Percentiles rank a stretch among this genome's conserved stretches.
Evolutionary conservation across 2,888 invertebrate genomes (phyloP).

Genomic region (Eucera pruinosa): DNA sequence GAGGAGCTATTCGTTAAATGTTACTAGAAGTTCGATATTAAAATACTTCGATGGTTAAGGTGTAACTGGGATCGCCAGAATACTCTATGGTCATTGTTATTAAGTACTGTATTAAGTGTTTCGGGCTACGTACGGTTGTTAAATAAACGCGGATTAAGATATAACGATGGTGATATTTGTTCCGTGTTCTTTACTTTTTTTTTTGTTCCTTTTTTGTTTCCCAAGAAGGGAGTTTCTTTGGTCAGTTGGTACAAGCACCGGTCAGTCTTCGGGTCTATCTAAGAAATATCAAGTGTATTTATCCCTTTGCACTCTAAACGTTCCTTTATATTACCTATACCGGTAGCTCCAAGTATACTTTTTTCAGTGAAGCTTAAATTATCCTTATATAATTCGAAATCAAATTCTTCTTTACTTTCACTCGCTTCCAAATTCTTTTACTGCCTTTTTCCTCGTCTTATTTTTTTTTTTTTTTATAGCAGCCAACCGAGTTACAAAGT

Average conservation of each 20-base stretch:
- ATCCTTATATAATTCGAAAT: no score
- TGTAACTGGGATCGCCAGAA: constrained; percentile 24
- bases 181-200: no score
- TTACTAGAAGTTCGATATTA: constrained; percentile 40
- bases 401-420: no score
- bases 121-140: constrained; percentile 5
- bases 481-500: no score
- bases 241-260: constrained; percentile 83
- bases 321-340: no score
- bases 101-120: constrained; percentile 17
- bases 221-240: constrained; percentile 76
- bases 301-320: no score
- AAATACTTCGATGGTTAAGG: constrained; percentile 45
- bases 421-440: no score
- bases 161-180: constrained; percentile 52
- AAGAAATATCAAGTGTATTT: constrained; percentile 72
- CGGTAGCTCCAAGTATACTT: no score
- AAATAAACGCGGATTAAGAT: constrained; percentile 66
- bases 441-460: no score
- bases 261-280: constrained; percentile 83
- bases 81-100: constrained; percentile 17
- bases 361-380: no score
- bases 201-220: constrained; percentile 50
- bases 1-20: constrained; percentile 25
- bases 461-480: no score